phyloP scores from a whole-genome alignment of 2,113 vertebrate genomes.

The Seriola quinqueradiata region DNA sequence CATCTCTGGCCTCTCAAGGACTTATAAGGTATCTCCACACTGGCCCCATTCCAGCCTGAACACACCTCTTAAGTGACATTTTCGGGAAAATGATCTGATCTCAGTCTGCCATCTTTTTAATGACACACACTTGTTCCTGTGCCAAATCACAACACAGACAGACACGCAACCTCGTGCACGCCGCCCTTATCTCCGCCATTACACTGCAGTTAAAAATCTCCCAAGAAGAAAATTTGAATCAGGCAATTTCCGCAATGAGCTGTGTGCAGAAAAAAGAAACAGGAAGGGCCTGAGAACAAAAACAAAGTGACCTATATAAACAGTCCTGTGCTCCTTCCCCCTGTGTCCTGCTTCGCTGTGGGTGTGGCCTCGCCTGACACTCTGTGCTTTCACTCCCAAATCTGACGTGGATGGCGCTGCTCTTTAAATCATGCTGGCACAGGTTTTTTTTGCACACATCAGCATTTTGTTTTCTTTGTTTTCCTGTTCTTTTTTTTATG shows the following conservation, averaged over 20 bases:
- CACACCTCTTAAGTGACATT: constrained; percentile 53
- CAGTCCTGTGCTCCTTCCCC: not conserved
- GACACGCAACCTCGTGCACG: not conserved
- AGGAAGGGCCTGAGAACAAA: constrained; percentile 39
- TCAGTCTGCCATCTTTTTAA: constrained; percentile 64
- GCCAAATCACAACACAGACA: constrained; percentile 16
- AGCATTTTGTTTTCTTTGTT: constrained; percentile 33
- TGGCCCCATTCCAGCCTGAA: constrained; percentile 41
- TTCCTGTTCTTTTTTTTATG: constrained; percentile 10
- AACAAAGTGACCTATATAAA: constrained; percentile 57
- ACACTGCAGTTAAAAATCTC: constrained; percentile 55
- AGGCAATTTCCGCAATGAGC: constrained; percentile 46
- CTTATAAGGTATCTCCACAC: constrained; percentile 74
- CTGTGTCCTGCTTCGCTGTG: constrained; percentile 10
- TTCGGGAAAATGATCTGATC: constrained; percentile 67
- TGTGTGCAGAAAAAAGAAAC: constrained; percentile 17
- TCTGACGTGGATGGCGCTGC: constrained; percentile 25
- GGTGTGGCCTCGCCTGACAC: constrained; percentile 20
- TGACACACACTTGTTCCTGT: constrained; percentile 40
- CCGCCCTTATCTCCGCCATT: constrained; percentile 58
- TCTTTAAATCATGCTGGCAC: constrained; percentile 28
- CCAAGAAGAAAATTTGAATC: constrained; percentile 30
- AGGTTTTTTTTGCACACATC: constrained; percentile 21
- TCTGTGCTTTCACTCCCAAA: constrained; percentile 43
- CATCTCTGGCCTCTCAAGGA: constrained; percentile 80